Evolutionary conservation across 2,797 vertebrate genomes (phyloP), one percentile per base, ranked within the genome.

Genomic region (Chelidonichthys spinosus): DNA sequence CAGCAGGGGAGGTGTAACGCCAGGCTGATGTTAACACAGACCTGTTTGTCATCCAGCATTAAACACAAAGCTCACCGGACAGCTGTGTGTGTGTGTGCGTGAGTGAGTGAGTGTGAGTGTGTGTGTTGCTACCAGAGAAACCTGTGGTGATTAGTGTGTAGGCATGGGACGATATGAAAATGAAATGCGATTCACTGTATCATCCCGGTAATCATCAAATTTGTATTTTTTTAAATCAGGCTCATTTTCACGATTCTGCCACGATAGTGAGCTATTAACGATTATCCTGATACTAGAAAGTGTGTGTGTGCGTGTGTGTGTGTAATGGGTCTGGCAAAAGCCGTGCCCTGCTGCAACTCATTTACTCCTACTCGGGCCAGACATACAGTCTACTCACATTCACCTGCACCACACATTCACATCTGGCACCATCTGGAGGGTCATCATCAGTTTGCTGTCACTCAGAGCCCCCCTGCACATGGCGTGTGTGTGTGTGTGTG

Each of bases 381-480:
- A 87, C 77, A 64, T 42, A 35, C 53, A 39, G 69, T 69, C 81
- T 72, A 67, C 71, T 46, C 25, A 64, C 6, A 68, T 70, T 61
- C 72, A 82, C 76, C 71, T 81, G 69, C 66, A 52, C 49, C 66
- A 39, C 14, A 63, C 37, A 25, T 52, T 37, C 74, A 88, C 90
- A 91, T 88, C 87, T 88, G 88, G 80, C 86, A 81, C 72, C 88
- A 85, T 89, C 84, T 88, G 89, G 81, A 85, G 72, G 66, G 63
- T 52, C 69, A 15, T 79, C 81, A 36, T 83, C 88, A 85, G 89
- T 85, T 88, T 86, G 79, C 82, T 76, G 87, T 89, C 85, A 74
- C 50, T 86, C 69, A 67, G 63, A n/a, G 11, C 5, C 25, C 18
- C 64, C 62, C 49, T 71, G 69, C 74, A 56, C 61, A 44, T 37